Conservation (phyloP, 2,797 vertebrate species). For the Parauchenoglanis punctatus region DNA sequence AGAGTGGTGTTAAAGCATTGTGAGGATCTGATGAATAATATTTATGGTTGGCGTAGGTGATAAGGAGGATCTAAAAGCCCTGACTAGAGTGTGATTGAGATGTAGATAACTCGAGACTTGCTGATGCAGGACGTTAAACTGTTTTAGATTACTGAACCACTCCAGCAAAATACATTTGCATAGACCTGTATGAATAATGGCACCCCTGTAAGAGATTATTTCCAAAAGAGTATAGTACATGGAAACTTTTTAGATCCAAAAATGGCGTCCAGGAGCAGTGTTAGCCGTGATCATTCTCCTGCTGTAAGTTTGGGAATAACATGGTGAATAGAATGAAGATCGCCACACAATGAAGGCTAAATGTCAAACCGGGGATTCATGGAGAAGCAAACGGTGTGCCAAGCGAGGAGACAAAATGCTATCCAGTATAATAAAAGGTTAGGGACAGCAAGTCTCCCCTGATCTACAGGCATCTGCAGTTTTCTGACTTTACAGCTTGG, state of each 20-base stretch:
- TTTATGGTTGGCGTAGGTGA: not conserved
- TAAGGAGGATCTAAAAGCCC: not conserved
- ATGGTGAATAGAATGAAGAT: not conserved
- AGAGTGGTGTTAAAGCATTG: not conserved
- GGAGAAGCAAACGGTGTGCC: not conserved
- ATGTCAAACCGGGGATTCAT: not conserved
- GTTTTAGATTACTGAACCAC: not conserved
- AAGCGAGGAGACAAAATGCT: constrained; percentile 1
- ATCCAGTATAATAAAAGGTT: not conserved
- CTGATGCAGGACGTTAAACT: not conserved
- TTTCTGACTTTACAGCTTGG: constrained; percentile 12
- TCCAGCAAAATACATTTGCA: too few relatives aligned
- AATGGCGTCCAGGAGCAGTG: not conserved
- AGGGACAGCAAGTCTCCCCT: not conserved
- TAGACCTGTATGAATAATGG: not conserved
- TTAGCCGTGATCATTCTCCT: not conserved
- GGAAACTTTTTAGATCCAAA: not conserved
- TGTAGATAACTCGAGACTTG: not conserved
- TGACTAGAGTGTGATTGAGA: not conserved
- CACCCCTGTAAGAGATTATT: not conserved
- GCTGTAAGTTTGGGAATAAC: not conserved
- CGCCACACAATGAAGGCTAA: not conserved
- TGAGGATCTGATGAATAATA: not conserved
- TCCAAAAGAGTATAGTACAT: not conserved
- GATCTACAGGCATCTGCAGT: constrained; percentile 2